phyloP scores from a whole-genome alignment of 2,888 invertebrate genomes.

The Ennomos erosarius region DNA sequence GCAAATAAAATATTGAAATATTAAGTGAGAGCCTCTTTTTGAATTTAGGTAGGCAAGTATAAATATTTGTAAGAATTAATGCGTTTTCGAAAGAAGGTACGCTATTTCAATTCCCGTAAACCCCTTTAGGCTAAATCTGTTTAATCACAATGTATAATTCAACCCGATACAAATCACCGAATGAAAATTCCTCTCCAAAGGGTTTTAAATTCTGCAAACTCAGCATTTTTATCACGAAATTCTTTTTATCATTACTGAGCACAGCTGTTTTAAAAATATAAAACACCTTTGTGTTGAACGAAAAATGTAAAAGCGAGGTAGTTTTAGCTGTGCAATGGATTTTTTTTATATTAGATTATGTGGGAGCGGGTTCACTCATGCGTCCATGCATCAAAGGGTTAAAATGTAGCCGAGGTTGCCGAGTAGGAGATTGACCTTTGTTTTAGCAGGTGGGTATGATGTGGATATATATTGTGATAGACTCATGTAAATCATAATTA shows the following conservation, averaged over 20 bases:
- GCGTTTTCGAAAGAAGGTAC: no score
- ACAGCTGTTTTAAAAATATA: conserved; percentile 5
- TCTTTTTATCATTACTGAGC: background rate
- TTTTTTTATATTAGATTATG: conserved; percentile 2
- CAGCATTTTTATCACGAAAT: conserved; percentile 5
- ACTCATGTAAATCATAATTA: no score
- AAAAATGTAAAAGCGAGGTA: conserved; percentile 9
- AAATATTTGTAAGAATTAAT: no score
- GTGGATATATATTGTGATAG: no score
- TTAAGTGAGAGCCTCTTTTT: no score
- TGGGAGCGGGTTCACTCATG: no score
- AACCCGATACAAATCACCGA: no score
- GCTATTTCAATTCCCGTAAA: no score
- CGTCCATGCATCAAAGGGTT: background rate
- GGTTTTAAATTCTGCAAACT: conserved; percentile 3
- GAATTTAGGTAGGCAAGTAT: no score
- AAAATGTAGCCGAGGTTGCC: background rate
- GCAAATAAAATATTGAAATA: no score
- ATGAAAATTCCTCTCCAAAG: background rate
- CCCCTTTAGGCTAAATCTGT: no score
- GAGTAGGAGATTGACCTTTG: conserved; percentile 11
- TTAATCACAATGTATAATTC: no score
- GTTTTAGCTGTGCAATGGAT: conserved; percentile 2
- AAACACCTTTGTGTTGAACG: conserved; percentile 8
- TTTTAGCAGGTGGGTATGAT: background rate